A percentile compares a stretch with the other conserved stretches of the same genome.
phyloP scores from a whole-genome alignment of 2,797 vertebrate species.

The Pipistrellus pygmaeus region DNA sequence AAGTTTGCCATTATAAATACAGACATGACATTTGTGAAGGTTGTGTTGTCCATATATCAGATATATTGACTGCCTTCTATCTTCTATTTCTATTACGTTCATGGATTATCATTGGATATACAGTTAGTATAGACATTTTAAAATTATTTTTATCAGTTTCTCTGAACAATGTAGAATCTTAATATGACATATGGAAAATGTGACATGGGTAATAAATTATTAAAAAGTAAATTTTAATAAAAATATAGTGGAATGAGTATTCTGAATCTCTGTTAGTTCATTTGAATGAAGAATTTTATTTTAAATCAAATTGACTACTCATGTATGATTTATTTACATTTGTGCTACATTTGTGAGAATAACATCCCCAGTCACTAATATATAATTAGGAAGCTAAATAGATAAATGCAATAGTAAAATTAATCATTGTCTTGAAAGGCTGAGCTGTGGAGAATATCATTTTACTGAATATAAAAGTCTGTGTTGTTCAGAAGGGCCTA shows the following conservation, averaged over 20 bases:
- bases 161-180: neutral
- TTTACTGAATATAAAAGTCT: neutral
- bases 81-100: neutral
- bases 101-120: neutral
- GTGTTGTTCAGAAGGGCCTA: neutral
- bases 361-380: neutral
- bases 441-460: neutral
- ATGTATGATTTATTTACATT: neutral
- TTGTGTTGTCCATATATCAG: neutral
- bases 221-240: constrained; percentile 18
- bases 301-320: neutral
- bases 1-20: neutral
- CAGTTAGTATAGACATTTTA: neutral
- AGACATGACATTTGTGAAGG: neutral
- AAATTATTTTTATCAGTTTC: constrained; percentile 22
- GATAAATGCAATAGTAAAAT: neutral
- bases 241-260: neutral
- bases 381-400: constrained; percentile 35
- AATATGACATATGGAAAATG: neutral
- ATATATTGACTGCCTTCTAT: neutral
- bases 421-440: neutral
- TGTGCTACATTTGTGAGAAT: neutral
- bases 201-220: constrained; percentile 2
- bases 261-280: neutral
- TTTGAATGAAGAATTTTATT: constrained; percentile 21